A percentile compares a stretch with the other conserved stretches of the same genome.
phyloP scores from a whole-genome alignment of 2,797 vertebrate genomes.

The Cyprinodon diabolis region DNA sequence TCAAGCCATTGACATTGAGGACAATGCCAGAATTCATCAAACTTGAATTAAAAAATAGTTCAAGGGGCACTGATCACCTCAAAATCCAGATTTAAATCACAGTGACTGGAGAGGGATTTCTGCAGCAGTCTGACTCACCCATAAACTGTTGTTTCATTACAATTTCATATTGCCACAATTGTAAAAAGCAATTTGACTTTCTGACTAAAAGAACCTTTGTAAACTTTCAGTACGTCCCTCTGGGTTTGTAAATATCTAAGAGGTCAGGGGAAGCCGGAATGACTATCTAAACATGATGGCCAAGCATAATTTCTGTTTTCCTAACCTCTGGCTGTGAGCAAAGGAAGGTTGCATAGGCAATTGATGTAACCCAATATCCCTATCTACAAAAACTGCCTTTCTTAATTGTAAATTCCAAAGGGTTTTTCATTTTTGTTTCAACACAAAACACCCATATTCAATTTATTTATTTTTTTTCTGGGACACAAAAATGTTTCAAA shows the following conservation, averaged over 20 bases:
- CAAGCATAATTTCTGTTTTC: not conserved
- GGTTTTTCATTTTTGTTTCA: too few species aligned
- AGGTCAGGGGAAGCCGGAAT: constrained; percentile 14
- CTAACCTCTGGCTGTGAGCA: not conserved
- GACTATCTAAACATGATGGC: not conserved
- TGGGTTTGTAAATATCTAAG: constrained; percentile 33
- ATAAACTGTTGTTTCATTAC: not conserved
- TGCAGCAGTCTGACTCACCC: too few species aligned
- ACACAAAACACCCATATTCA: constrained; percentile 37
- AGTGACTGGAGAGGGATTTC: not conserved
- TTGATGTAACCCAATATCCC: not conserved
- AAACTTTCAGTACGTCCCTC: not conserved
- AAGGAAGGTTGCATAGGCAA: not conserved
- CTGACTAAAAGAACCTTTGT: not conserved
- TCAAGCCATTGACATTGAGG: not conserved
- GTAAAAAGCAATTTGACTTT: not conserved
- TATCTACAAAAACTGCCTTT: not conserved
- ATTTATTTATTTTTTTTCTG: constrained; percentile 13
- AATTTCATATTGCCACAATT: not conserved
- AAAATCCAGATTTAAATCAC: too few species aligned
- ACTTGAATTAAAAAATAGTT: not conserved
- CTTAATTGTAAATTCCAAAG: constrained; percentile 7
- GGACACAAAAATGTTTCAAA: constrained; percentile 18
- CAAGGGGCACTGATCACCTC: not conserved
- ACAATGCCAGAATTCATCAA: not conserved